phyloP scores from a whole-genome alignment of 2,888 invertebrate species.

The Hypena proboscidalis region DNA sequence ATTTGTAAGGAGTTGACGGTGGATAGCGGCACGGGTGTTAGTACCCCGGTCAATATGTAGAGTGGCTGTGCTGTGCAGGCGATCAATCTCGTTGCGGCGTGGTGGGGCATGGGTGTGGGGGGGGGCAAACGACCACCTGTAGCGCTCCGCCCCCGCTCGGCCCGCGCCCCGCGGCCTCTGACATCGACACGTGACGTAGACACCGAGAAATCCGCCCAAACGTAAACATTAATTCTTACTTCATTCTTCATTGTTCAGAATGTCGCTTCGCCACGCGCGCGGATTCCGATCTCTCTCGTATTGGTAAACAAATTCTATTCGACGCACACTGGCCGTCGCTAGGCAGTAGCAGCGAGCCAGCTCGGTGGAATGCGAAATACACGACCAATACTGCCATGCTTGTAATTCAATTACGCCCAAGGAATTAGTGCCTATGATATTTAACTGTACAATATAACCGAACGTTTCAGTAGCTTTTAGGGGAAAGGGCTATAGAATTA shows the following conservation, averaged over 20 bases:
- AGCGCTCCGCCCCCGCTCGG: slow-evolving; percentile 53
- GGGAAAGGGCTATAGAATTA: too few relatives aligned
- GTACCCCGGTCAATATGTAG: slow-evolving; percentile 83
- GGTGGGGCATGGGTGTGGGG: slow-evolving; percentile 40
- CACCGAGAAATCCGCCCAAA: slow-evolving; percentile 83
- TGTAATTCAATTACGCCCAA: slow-evolving; percentile 72
- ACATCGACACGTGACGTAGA: slow-evolving; percentile 83
- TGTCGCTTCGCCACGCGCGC: slow-evolving; percentile 75
- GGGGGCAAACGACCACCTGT: slow-evolving; percentile 73
- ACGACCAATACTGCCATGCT: slow-evolving; percentile 53
- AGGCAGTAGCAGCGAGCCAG: slow-evolving; percentile 44
- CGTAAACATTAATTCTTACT: slow-evolving; percentile 85
- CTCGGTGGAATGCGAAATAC: slow-evolving; percentile 34
- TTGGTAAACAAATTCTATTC: slow-evolving; percentile 79
- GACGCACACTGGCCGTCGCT: slow-evolving; percentile 44
- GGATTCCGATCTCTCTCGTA: slow-evolving; percentile 73
- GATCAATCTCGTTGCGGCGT: slow-evolving; percentile 79
- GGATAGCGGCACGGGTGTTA: slow-evolving; percentile 77
- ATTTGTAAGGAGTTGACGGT: slow-evolving; percentile 67
- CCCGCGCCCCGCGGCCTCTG: slow-evolving; percentile 45
- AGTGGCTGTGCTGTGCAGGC: slow-evolving; percentile 80
- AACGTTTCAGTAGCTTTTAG: background rate
- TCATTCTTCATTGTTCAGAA: slow-evolving; percentile 83
- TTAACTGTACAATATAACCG: slow-evolving; percentile 18
- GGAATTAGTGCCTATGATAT: slow-evolving; percentile 56